phyloP scores from a whole-genome alignment of 1,140 invertebrate genomes.

The Tetramorium parvispinum region DNA sequence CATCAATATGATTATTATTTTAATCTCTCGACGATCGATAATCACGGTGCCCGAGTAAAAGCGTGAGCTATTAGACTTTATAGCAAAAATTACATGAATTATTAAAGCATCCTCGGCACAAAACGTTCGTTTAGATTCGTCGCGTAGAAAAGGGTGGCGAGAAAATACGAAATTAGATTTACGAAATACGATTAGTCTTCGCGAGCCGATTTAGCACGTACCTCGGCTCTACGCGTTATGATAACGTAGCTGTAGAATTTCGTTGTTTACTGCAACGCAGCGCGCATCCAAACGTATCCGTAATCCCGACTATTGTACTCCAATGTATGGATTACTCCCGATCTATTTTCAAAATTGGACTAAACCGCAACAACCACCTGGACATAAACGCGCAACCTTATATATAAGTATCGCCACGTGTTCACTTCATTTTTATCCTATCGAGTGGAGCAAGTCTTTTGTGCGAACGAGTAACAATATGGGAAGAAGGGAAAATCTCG shows the following conservation, averaged over 20 bases:
- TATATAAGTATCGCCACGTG: background rate
- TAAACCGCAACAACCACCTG: constrained; percentile 12
- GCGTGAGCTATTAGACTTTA: background rate
- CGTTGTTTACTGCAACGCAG: background rate
- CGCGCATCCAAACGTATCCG: background rate
- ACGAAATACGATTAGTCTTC: background rate
- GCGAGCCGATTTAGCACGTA: constrained; percentile 13
- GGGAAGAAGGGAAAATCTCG: background rate
- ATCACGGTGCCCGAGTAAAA: constrained; percentile 3
- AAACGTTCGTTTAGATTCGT: background rate
- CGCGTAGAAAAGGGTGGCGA: background rate
- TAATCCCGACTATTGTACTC: constrained; percentile 10
- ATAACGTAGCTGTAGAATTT: constrained; percentile 31
- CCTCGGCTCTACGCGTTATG: background rate
- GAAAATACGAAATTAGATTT: constrained; percentile 21
- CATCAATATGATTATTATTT: constrained; percentile 16
- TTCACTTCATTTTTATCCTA: background rate
- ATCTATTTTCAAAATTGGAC: constrained; percentile 37
- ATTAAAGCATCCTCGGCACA: background rate
- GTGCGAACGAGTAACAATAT: background rate
- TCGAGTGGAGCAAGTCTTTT: background rate
- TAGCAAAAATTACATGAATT: background rate
- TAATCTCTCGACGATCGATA: constrained; percentile 14
- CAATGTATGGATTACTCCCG: constrained; percentile 26
- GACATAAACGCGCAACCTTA: background rate